Base-by-base conservation (phyloP, 2,113 vertebrate genomes). In the Solenodon paradoxus region DNA sequence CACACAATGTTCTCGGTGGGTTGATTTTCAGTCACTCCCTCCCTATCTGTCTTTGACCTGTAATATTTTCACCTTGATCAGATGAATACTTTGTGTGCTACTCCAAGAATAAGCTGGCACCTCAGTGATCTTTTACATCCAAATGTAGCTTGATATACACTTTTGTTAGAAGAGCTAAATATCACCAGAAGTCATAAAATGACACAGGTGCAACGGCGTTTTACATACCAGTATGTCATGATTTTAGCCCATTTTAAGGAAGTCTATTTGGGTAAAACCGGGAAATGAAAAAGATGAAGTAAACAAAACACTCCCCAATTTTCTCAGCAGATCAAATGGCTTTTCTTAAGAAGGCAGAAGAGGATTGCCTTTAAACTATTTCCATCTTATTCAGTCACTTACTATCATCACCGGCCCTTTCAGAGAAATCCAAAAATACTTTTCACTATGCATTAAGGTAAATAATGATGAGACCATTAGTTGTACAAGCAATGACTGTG, bases 31-130 rank as follows among this genome's bases (percentile, higher is more conserved):
- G 66, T 10, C 55, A 42, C 10, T 69, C 75, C 30, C 78, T 9
- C 19, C 49, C 22, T 61, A 53, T 19, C 26, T 35, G 13, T 79
- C 53, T 97, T 69, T 92, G 77, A 88, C 82, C 88, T 61, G 8
- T 80, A n/a, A 71, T 63, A 78, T 68, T 92, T 85, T 86, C 47
- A 93, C 82, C 79, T 96, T 97, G 66, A 91, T 86, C 20, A 94
- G 42, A 28, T 71, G 32, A 78, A 75, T 49, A 17, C 15, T 92
- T 93, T 61, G 28, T 45, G 17, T 66, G 5, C n/a, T 68, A 9
- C 32, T 84, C 71, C 59, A 66, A 94, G 38, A 68, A 88, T 53
- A 61, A 90, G 51, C 61, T 95, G 40, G 42, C 42, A 40, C 55
- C 17, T 74, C 3, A 22, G 9, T 59, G 22, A 45, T 89, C 47